Evolutionary conservation across 1,140 invertebrate genomes (phyloP).

Genomic region (Cotesia chilonis): DNA sequence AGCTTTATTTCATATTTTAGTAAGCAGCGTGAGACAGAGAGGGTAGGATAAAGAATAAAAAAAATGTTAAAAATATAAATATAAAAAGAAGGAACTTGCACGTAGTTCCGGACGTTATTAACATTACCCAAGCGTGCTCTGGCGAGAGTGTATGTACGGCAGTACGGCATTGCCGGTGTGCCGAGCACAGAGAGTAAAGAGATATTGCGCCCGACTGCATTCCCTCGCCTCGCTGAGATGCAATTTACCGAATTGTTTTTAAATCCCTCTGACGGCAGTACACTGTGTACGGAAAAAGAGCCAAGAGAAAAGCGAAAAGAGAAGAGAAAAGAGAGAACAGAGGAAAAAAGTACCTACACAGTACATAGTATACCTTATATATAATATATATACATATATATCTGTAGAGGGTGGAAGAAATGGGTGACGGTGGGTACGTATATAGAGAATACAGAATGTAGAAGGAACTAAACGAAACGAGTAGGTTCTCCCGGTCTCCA

Average conservation of each 20-base stretch:
- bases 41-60: neutral
- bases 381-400: too few species aligned
- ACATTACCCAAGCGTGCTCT: slow-evolving; percentile 18
- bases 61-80: neutral
- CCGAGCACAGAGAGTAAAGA: slow-evolving; percentile 16
- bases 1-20: slow-evolving; percentile 16
- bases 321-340: slow-evolving; percentile 21
- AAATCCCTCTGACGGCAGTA: slow-evolving; percentile 53
- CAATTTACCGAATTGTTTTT: slow-evolving; percentile 64
- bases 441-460: slow-evolving; percentile 24
- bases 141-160: slow-evolving; percentile 3
- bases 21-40: neutral
- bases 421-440: slow-evolving; percentile 37
- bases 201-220: slow-evolving; percentile 47
- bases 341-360: neutral
- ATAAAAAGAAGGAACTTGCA: neutral
- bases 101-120: slow-evolving; percentile 23
- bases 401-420: slow-evolving; percentile 8
- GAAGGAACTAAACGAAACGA: slow-evolving; percentile 37
- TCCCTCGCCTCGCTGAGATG: slow-evolving; percentile 51
- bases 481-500: slow-evolving; percentile 43
- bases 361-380: too few species aligned
- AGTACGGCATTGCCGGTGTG: slow-evolving; percentile 12
- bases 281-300: slow-evolving; percentile 23
- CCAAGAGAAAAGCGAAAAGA: slow-evolving; percentile 12